Evolutionary conservation across 2,888 invertebrate species (phyloP), one percentile per base, ranked within the genome.

Genomic region (Heliconius aoede): DNA sequence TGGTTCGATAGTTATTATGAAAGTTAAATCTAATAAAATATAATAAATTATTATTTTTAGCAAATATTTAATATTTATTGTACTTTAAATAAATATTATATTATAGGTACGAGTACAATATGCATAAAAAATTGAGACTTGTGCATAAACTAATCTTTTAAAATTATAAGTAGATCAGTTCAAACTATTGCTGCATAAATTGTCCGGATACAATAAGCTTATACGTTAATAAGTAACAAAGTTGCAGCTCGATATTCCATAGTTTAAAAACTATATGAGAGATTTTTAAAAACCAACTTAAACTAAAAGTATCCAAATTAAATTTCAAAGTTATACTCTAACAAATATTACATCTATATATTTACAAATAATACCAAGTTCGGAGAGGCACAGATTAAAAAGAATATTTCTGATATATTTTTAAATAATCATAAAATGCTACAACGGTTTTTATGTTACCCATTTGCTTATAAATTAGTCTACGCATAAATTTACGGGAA

Each of bases 401-500:
- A 21, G 8, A 28, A 21, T 62, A 62, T 3, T 62, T 21, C 18
- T 18, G 18, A 18, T 40, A 46, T 40, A 26, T 67, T 67, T 40
- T 26, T 21, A n/a, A n/a, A 4, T 64, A 64, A 32, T n/a, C 9
- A 30, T 64, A 64, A 64, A 64, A 24, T 62, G 30, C 21, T 62
- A 64, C 64, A 13, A 64, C 24, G 8, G 4, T 30, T n/a, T 36
- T 55, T 55, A 55, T 55, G 51, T 51, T 4, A 9, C 13, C 0
- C 28, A 30, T 68, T 51, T 68, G 11, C 51, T 51, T 51, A 51
- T 30, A 69, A 69, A 69, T 30, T 30, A 51, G 11, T 51, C 68
- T n/a, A 30, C 30, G n/a, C n/a, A 51, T 28, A 51, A 51, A 69
- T 51, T 69, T 32, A 51, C 30, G 55, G 55, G 5, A 55, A 55